These are phyloP conservation scores for Phataginus tetradactyla DNA, from an alignment of 2,797 vertebrate species.

Conservation along the genomic window DNA sequence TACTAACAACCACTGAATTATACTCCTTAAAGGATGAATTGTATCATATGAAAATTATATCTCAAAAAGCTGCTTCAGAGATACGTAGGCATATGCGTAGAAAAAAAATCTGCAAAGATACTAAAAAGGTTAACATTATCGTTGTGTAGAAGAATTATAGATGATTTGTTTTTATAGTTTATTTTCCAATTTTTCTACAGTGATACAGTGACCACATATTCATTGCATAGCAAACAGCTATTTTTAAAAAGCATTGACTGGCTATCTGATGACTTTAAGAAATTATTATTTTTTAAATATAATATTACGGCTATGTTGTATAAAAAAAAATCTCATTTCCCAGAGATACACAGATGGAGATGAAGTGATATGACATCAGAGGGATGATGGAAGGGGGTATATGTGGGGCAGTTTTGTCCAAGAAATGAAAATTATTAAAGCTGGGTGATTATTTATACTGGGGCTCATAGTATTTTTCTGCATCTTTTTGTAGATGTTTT, in stretches of 20 bases:
- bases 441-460: background rate
- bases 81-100: background rate
- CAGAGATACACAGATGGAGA: background rate
- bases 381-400: background rate
- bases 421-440: background rate
- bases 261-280: background rate
- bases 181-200: constrained; percentile 20
- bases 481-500: background rate
- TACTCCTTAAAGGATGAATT: background rate
- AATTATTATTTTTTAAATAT: constrained; percentile 24
- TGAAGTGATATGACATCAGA: background rate
- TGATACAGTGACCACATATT: background rate
- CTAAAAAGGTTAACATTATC: background rate
- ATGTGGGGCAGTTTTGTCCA: background rate
- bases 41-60: background rate
- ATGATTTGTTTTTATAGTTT: background rate
- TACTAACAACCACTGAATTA: background rate
- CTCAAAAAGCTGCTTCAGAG: background rate
- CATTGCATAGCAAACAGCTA: background rate
- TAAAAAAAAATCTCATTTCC: background rate
- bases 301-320: background rate
- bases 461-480: background rate
- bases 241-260: background rate
- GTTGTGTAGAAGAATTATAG: background rate
- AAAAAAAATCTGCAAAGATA: background rate